phyloP scores from a whole-genome alignment of 2,888 invertebrate genomes.

The Agriopis marginaria region DNA sequence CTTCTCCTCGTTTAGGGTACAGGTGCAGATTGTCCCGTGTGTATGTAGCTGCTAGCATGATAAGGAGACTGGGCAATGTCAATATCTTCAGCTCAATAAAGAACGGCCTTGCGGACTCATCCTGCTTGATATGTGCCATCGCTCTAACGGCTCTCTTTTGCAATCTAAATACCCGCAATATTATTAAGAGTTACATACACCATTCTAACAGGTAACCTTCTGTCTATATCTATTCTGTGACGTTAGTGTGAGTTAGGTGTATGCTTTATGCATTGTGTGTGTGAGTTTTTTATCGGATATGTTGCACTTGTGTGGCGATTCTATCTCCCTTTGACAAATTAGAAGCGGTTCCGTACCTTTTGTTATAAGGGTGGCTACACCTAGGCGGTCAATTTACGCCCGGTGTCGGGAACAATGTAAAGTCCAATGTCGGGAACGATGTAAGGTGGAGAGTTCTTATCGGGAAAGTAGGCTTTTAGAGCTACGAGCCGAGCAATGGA shows the following conservation, averaged over 20 bases:
- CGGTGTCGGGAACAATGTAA: constrained; percentile 7
- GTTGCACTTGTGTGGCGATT: constrained; percentile 38
- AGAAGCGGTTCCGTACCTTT: constrained; percentile 30
- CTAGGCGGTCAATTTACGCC: constrained; percentile 16
- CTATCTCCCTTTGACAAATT: constrained; percentile 43
- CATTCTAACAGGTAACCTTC: no score
- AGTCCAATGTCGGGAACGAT: constrained; percentile 7
- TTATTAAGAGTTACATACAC: no score
- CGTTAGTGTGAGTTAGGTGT: constrained; percentile 1
- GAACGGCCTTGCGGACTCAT: no score
- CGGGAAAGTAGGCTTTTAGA: constrained; percentile 13
- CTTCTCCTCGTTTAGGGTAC: no score
- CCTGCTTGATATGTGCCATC: no score
- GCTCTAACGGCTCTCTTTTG: no score
- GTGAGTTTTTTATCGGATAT: constrained; percentile 33
- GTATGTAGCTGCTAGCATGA: no score
- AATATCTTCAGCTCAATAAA: no score
- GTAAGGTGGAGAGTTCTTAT: constrained; percentile 13
- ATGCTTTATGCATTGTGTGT: constrained; percentile 9
- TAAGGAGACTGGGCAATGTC: no score
- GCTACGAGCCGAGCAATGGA: not conserved
- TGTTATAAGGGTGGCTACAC: constrained; percentile 15
- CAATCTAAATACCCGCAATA: no score
- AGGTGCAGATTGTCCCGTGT: no score
- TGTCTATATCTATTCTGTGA: no score